A percentile compares a stretch with the other conserved stretches of the same genome.
phyloP scores from a whole-genome alignment of 1,140 invertebrate species.

The Cepaea nemoralis region DNA sequence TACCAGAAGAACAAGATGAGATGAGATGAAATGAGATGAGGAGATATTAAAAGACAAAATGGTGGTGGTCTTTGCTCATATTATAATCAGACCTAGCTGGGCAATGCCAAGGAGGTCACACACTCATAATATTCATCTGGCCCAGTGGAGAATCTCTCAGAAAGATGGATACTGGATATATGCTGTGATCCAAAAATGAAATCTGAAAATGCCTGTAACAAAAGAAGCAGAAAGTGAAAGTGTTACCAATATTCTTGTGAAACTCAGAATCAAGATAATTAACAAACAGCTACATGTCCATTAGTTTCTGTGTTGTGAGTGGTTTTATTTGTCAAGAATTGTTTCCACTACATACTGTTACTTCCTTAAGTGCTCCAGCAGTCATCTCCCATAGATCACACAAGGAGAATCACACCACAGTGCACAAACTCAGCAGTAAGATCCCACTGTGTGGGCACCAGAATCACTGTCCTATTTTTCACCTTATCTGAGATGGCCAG shows the following conservation, averaged over 20 bases:
- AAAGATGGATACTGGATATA: constrained; percentile 75
- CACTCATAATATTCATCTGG: constrained; percentile 67
- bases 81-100: not conserved
- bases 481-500: too few species aligned
- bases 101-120: constrained; percentile 52
- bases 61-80: too few species aligned
- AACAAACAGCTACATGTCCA: too few species aligned
- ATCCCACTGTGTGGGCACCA: too few species aligned
- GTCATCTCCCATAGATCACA: not conserved
- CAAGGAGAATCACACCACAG: constrained; percentile 11
- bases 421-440: too few species aligned
- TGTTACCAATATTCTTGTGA: not conserved
- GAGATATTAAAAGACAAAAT: too few species aligned
- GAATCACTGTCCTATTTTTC: too few species aligned
- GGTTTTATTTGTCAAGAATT: not conserved
- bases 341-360: too few species aligned
- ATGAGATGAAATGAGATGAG: too few species aligned
- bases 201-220: constrained; percentile 75
- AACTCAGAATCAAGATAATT: not conserved
- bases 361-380: too few species aligned
- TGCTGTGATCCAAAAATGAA: constrained; percentile 76
- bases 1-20: too few species aligned
- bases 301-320: too few species aligned
- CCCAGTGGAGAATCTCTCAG: constrained; percentile 71
- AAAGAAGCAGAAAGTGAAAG: constrained; percentile 46